Base-by-base conservation (phyloP, 2,888 invertebrate species). In the Lithosia quadra region DNA sequence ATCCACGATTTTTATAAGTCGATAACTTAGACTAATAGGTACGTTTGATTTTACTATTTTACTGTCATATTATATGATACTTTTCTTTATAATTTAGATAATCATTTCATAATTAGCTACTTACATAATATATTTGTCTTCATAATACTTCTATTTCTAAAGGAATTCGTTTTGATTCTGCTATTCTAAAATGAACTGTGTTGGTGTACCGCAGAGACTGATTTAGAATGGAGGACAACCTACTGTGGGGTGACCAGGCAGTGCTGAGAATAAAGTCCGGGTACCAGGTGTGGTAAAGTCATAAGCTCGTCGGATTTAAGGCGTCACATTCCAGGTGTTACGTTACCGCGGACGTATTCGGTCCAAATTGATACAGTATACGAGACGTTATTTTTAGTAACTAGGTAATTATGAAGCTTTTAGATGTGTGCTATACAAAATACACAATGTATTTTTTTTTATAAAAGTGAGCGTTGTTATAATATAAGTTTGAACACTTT, bases 311-410 rank as follows among this genome's bases (percentile, higher is more conserved):
- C 67, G 84, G 84, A 87, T 87, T 86, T 87, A 86, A 83, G 81
- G 84, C 83, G 84, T 85, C 85, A 69, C 79, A 81, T 85, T 84
- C 78, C 81, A 86, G 86, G 85, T 87, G 88, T 86, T 84, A 79
- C 81, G 80, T 84, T 83, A 77, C 83, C 73, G 74, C 81, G 77
- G 75, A 78, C 65, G 70, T 68, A 72, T 74, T 79, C 69, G 59
- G 69, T 43, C 61, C 58, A 82, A 79, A 82, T 77, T 82, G 76
- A 74, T 78, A 77, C 77, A 80, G 78, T 83, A 82, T 83, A 83
- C 76, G 74, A 71, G 69, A 63, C 69, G 43, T 62, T 67, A 57
- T 21, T 58, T 69, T 64, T 36, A 49, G 67, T 74, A 68, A 63
- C 69, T 69, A 53, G 43, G 64, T 60, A 76, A 78, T 73, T 71